Evolutionary conservation across 2,113 vertebrate genomes (phyloP), one percentile per base, ranked within the genome.

Genomic region (Sula dactylatra): DNA sequence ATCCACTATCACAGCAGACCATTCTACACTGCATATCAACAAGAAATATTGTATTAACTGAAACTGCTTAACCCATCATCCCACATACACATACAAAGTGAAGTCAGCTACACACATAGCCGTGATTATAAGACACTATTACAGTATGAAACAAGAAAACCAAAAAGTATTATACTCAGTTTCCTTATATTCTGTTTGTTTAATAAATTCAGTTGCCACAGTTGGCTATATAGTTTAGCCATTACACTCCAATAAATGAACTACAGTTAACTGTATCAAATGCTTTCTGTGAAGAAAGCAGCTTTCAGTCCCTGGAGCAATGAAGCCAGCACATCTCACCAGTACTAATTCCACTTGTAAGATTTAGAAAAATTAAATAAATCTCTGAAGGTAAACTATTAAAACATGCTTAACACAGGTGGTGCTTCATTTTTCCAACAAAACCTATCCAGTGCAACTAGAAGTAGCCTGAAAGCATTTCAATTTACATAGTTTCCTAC

Each of bases 1-100:
- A 54, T 99, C 99, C 55, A 99, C 99, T 95, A 99, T 98, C 66
- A 99, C 96, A 95, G 99, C 99, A 84, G 98, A 99, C 99, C 99
- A 99, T 49, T 99, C 96, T 81, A 99, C 90, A 85, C 99, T 99
- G 96, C 18, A 96, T 36, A 96, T 40, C 38, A 93, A 93, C 13
- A 87, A 36, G 61, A 87, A 93, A 59, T 11, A 72, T 3, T 64
- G 13, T 54, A 56, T 94, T 91, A 89, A 54, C 5, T 87, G n/a
- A 73, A 45, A 42, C 16, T n/a, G 79, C 7, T 44, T 71, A 40
- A 36, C 11, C 16, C 4, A 9, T 65, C 56, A 90, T 40, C 9
- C 34, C 32, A 34, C 13, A 77, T 7, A 67, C 3, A 69, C 4
- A 38, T 9, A 69, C 26, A 49, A 64, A 64, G 6, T 54, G 7